A percentile compares a stretch with the other conserved stretches of the same genome.
Conservation (phyloP, 2,113 vertebrate species). For the Charina bottae region DNA sequence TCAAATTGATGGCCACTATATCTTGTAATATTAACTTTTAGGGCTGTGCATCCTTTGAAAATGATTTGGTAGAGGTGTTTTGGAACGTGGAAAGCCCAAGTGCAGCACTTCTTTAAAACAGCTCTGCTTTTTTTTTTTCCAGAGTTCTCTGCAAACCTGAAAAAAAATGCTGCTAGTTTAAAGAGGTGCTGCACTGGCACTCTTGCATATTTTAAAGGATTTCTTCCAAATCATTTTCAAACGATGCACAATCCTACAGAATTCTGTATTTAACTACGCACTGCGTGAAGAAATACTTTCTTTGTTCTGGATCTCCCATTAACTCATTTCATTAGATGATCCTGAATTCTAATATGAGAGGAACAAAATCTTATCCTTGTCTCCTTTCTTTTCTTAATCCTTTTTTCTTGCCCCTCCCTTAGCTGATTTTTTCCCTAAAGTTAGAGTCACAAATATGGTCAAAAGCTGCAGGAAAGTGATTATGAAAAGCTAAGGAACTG, state of each 20-base stretch:
- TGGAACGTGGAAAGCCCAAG: background rate
- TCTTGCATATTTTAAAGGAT: background rate
- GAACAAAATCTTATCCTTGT: background rate
- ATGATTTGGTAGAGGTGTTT: background rate
- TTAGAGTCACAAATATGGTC: no score
- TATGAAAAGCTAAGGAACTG: background rate
- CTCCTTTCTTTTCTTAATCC: background rate
- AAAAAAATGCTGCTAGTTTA: background rate
- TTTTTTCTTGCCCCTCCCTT: no score
- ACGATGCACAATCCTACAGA: background rate
- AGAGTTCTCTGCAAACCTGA: background rate
- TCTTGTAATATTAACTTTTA: background rate
- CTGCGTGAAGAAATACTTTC: background rate
- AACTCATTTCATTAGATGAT: background rate
- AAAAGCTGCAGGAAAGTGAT: background rate
- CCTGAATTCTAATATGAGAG: background rate
- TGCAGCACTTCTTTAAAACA: background rate
- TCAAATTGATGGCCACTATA: background rate
- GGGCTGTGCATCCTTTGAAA: background rate
- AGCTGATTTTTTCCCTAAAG: no score
- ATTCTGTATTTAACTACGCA: background rate
- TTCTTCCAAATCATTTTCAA: background rate
- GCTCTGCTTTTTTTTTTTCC: background rate
- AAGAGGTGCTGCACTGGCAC: background rate
- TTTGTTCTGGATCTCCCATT: background rate